These are phyloP conservation scores for Camelus dromedarius DNA, from an alignment of 2,113 vertebrate genomes.

Conservation along the genomic window DNA sequence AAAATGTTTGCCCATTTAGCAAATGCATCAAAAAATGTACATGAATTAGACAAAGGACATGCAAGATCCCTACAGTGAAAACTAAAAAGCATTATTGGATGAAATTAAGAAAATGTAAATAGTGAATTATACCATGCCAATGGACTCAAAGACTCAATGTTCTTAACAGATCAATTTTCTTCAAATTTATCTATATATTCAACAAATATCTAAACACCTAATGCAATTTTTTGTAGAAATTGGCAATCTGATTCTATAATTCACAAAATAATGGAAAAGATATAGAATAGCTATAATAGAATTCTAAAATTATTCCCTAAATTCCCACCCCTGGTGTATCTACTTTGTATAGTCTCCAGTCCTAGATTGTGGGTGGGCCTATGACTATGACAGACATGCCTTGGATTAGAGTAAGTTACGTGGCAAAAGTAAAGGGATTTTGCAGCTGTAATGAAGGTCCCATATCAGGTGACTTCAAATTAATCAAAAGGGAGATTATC, in stretches of 20 bases:
- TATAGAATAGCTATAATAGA: background rate
- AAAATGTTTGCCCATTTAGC: background rate
- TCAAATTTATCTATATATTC: background rate
- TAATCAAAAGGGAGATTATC: background rate
- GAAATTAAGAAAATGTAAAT: background rate
- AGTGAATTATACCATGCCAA: background rate
- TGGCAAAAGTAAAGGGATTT: background rate
- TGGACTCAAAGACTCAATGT: background rate
- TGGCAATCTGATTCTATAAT: background rate
- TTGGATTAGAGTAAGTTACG: background rate
- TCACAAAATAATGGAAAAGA: background rate
- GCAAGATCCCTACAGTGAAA: background rate
- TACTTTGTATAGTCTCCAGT: background rate
- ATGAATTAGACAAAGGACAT: background rate
- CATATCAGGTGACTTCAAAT: background rate
- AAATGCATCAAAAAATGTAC: slow-evolving; percentile 31
- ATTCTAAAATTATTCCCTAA: background rate
- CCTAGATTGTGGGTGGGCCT: background rate
- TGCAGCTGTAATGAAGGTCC: background rate
- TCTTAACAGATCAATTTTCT: background rate
- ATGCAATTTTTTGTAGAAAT: background rate
- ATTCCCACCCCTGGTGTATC: background rate
- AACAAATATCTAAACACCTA: background rate
- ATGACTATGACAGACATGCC: background rate
- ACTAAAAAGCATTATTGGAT: background rate